These are phyloP conservation scores for Lasioglossum morio DNA, from an alignment of 2,888 invertebrate genomes.

Conservation along the genomic window DNA sequence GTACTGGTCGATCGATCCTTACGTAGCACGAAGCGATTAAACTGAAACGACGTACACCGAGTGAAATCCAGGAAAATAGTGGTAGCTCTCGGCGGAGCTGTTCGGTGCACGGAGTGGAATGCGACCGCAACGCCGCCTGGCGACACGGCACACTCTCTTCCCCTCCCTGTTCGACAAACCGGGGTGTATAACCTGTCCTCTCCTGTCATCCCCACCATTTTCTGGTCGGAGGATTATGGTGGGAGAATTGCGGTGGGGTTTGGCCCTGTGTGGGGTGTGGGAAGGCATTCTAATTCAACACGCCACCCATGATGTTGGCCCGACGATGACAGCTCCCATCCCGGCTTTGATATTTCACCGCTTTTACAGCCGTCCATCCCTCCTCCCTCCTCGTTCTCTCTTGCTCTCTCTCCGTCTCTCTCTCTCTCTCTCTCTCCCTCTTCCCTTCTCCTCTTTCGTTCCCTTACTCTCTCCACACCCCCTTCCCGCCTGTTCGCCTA, in stretches of 20 bases:
- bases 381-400: slow-evolving; percentile 34
- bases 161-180: slow-evolving; percentile 84
- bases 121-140: slow-evolving; percentile 73
- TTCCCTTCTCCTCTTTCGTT: slow-evolving; percentile 40
- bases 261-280: slow-evolving; percentile 76
- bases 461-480: slow-evolving; percentile 46
- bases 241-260: slow-evolving; percentile 76
- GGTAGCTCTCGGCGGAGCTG: slow-evolving; percentile 67
- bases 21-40: slow-evolving; percentile 51
- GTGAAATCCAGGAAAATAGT: slow-evolving; percentile 81
- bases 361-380: slow-evolving; percentile 80
- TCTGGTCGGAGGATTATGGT: slow-evolving; percentile 68
- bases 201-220: slow-evolving; percentile 77
- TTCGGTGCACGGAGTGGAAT: slow-evolving; percentile 68
- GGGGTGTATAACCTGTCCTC: slow-evolving; percentile 82
- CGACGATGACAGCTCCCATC: slow-evolving; percentile 85
- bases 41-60: slow-evolving; percentile 70
- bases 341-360: slow-evolving; percentile 85
- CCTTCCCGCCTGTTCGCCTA: slow-evolving; percentile 54
- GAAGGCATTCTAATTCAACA: slow-evolving; percentile 85
- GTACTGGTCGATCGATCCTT: slow-evolving; percentile 54
- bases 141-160: slow-evolving; percentile 66
- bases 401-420: slow-evolving; percentile 14
- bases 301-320: slow-evolving; percentile 85
- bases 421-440: neutral